Evolutionary conservation across 1,140 invertebrate genomes (phyloP), one percentile per base, ranked within the genome.

Genomic region (Zaprionus gabonicus): DNA sequence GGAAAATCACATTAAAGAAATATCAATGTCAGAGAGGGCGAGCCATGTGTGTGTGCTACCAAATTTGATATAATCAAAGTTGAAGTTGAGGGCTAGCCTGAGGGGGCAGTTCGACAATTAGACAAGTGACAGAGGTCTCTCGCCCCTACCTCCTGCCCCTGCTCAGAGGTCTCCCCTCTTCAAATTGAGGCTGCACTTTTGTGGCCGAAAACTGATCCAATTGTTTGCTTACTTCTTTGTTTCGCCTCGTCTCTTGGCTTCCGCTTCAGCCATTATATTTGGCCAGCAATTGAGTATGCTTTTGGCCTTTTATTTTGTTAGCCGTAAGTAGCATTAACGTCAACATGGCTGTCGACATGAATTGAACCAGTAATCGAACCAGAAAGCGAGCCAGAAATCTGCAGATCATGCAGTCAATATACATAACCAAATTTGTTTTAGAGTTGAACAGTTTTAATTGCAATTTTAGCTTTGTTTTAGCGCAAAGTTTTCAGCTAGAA

Each of bases 21-120:
- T 88, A 86, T 87, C 85, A 90, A 90, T 90, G 85, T 90, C 85
- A 88, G 72, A 78, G 41, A n/a, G 38, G 56, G 46, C 71, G 27
- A 64, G 51, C 13, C 49, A 44, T 57, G 51, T 31, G 12, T 34
- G 6, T 31, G 28, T 51, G 63, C 27, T 56, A 56, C 51, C 5
- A 15, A 25, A 64, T 64, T 53, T 64, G 62, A 64, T 55, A 46
- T n/a, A 46, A 46, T 46, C 41, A 46, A 38, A 49, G 13, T 49
- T 20, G 46, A 49, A 20, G n/a, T 25, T 12, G 23, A 7, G 20
- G n/a, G 46, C 28, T 31, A 31, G 28, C 46, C 9, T 34, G 31
- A 34, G 31, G 31, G 27, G 15, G 51, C 51, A 56, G 27, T 15
- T 28, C 4, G 56, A 69, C 56, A 69, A 69, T 67, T 69, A 69